Conservation (phyloP, 2,888 invertebrate genomes). For the Adela reaumurella region DNA sequence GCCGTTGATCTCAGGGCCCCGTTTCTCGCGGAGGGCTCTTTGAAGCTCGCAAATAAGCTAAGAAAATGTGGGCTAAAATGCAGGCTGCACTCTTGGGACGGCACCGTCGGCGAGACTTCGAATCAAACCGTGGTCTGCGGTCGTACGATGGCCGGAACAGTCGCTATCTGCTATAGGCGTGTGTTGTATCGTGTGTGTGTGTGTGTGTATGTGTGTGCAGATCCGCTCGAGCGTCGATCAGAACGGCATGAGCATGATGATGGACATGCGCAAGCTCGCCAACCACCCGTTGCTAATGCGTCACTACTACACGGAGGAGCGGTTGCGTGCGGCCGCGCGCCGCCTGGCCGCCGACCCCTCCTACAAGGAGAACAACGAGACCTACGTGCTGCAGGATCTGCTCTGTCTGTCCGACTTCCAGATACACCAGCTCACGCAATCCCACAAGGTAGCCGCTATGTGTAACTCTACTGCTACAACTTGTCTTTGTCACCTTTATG, state of each 20-base stretch:
- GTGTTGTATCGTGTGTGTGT: too few relatives aligned
- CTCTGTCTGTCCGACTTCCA: slow-evolving; percentile 89
- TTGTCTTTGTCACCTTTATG: neutral
- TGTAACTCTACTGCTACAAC: too few relatives aligned
- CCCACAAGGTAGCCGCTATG: slow-evolving; percentile 63
- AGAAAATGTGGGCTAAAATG: too few relatives aligned
- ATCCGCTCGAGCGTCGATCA: slow-evolving; percentile 53
- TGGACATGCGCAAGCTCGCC: slow-evolving; percentile 89
- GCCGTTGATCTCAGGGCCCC: too few relatives aligned
- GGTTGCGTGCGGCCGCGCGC: slow-evolving; percentile 64
- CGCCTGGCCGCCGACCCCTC: slow-evolving; percentile 62
- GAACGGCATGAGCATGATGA: slow-evolving; percentile 78
- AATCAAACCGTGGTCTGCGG: too few relatives aligned
- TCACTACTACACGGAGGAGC: slow-evolving; percentile 64
- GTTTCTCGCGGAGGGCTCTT: too few relatives aligned
- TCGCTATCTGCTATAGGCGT: too few relatives aligned
- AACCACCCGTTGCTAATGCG: slow-evolving; percentile 90
- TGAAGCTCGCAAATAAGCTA: too few relatives aligned
- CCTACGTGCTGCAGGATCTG: slow-evolving; percentile 84
- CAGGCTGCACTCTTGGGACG: too few relatives aligned
- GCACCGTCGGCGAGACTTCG: too few relatives aligned
- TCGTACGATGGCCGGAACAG: too few relatives aligned
- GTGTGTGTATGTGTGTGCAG: slow-evolving; percentile 17
- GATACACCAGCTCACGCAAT: slow-evolving; percentile 72
- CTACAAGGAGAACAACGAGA: slow-evolving; percentile 73